Evolutionary conservation across 2,797 vertebrate genomes (phyloP), one percentile per base, ranked within the genome.

Genomic region (Notoglanidium macrostoma): DNA sequence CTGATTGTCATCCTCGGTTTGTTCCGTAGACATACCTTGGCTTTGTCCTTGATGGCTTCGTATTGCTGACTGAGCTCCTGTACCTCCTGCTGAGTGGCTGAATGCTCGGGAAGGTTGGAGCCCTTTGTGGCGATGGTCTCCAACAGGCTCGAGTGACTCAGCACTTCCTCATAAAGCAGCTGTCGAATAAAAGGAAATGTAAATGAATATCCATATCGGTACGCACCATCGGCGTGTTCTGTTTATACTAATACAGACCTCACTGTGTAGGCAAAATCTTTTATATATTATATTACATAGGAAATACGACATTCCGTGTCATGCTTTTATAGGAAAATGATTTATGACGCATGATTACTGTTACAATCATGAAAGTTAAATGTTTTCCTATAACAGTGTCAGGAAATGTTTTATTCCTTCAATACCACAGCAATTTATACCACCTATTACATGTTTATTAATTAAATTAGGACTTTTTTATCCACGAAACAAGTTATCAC

Each of bases 151-250:
- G 93, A 94, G 90, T 99, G 97, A 93, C 97, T 99, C 91, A 98
- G 87, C 0, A 99, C 96, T 90, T 99, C 98, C 92, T 99, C 98
- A 91, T 94, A 97, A 85, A 99, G 94, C 68, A 99, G 94, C 98
- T 99, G 92, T 70, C 89, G 84, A 54, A 44, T 51, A 54, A 78
- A 44, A 40, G 17, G 86, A 35, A 77, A 80, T 11, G 61, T 10
- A 26, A 84, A 72, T 70, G 15, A 65, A 8, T 17, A n/a, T 73
- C 21, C 49, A 15, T 26, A 54, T 73, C 21, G 26, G 21, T 44
- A 40, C 32, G 2, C 1, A 68, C 35, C 15, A 35, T 7, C 29
- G 2, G 12, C 0, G 63, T 29, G 63, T 12, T 65, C 10, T 14
- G 26, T 65, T 65, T 65, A 65, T 26, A 65, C 65, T 29, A 29